Percentiles rank a stretch among this genome's conserved stretches.
phyloP scores from a whole-genome alignment of 2,888 invertebrate genomes.

The Philonicus albiceps region DNA sequence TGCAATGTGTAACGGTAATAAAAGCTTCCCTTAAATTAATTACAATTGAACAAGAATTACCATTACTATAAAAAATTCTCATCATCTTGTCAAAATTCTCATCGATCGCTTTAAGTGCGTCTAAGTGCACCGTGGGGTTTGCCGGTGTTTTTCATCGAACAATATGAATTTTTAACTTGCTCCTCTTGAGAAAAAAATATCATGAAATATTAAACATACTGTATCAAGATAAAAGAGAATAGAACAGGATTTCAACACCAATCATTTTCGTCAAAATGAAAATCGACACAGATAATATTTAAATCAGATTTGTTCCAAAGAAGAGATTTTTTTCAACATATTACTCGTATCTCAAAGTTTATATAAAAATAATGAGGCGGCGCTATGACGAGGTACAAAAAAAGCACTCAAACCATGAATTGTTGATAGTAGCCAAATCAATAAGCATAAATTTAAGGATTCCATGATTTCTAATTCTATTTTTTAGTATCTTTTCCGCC shows the following conservation, averaged over 20 bases:
- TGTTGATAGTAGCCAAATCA: slow-evolving; percentile 32
- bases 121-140: too few species aligned
- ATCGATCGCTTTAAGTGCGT: too few species aligned
- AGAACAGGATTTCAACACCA: slow-evolving; percentile 41
- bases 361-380: neutral
- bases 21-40: too few species aligned
- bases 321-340: neutral
- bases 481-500: neutral
- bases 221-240: slow-evolving; percentile 42
- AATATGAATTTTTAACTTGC: neutral
- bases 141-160: too few species aligned
- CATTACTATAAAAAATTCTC: too few species aligned
- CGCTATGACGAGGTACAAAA: neutral
- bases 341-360: neutral
- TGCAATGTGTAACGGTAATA: too few species aligned
- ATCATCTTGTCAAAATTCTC: too few species aligned
- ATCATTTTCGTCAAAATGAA: slow-evolving; percentile 27
- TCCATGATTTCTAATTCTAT: slow-evolving; percentile 15
- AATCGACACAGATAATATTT: slow-evolving; percentile 2
- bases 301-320: slow-evolving; percentile 18
- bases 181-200: neutral
- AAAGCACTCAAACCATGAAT: slow-evolving; percentile 34
- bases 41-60: too few species aligned
- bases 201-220: slow-evolving; percentile 42
- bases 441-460: slow-evolving; percentile 23